A percentile compares a stretch with the other conserved stretches of the same genome.
These are phyloP conservation scores for Callaeas wilsoni DNA, from an alignment of 2,113 vertebrate species.

Conservation along the genomic window DNA sequence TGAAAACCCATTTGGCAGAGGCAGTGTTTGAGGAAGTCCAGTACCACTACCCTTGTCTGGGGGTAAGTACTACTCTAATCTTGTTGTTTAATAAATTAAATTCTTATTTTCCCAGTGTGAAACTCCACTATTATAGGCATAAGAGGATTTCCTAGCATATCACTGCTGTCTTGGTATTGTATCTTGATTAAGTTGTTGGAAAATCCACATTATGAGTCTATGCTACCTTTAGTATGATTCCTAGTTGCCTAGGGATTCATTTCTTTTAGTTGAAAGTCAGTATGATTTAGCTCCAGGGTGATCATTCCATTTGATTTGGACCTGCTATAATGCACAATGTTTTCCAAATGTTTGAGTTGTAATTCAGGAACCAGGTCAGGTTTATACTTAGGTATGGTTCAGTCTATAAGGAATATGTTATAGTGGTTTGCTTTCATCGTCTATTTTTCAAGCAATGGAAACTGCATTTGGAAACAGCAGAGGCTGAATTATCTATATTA, in stretches of 20 bases:
- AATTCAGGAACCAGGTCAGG: not conserved
- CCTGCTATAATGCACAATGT: not conserved
- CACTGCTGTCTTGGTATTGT: not conserved
- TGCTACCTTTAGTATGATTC: not conserved
- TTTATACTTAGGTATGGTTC: not conserved
- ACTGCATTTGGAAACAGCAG: not conserved
- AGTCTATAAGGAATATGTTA: not conserved
- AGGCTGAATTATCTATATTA: not conserved
- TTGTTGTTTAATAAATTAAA: not conserved
- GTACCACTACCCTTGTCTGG: accelerated
- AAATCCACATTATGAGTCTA: not conserved
- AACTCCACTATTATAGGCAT: not conserved
- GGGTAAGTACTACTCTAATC: not conserved
- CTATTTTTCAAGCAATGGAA: not conserved
- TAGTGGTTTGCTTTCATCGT: not conserved
- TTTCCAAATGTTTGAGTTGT: not conserved
- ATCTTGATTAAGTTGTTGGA: not conserved
- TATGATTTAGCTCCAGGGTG: not conserved
- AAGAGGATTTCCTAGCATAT: not conserved
- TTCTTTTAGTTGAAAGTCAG: not conserved
- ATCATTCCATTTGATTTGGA: not conserved
- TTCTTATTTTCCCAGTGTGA: not conserved
- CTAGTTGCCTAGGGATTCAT: not conserved
- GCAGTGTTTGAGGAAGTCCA: not conserved
- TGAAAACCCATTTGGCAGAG: accelerated